These are phyloP conservation scores for Mesaphorura yosii DNA, from an alignment of 1,140 invertebrate species.

Conservation along the genomic window DNA sequence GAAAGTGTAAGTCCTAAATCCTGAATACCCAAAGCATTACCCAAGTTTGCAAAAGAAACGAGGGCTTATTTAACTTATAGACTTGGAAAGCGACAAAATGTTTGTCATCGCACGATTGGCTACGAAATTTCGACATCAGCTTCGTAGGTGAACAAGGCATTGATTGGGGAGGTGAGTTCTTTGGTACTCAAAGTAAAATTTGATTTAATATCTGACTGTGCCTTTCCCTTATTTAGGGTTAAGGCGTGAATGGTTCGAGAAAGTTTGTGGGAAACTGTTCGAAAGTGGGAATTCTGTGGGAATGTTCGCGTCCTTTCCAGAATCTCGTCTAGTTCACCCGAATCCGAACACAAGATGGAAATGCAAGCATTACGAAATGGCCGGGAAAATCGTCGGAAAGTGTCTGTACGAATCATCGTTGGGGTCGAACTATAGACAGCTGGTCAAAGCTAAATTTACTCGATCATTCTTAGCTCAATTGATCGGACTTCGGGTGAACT, in stretches of 20 bases:
- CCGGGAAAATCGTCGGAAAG: slow-evolving; percentile 49
- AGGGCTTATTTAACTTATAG: slow-evolving; percentile 32
- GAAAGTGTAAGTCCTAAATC: slow-evolving; percentile 28
- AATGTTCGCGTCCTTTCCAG: slow-evolving; percentile 72
- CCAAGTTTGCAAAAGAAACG: slow-evolving; percentile 29
- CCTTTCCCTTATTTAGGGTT: slow-evolving; percentile 41
- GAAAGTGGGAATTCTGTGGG: slow-evolving; percentile 56
- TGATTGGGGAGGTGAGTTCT: no score
- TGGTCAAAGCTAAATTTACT: slow-evolving; percentile 78
- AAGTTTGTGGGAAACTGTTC: slow-evolving; percentile 74
- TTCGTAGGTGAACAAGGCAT: slow-evolving; percentile 82
- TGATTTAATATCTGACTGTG: slow-evolving; percentile 2
- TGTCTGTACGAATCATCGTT: slow-evolving; percentile 83
- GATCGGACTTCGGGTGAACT: slow-evolving; percentile 82
- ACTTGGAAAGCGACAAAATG: slow-evolving; percentile 62
- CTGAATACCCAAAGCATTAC: no score
- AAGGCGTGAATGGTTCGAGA: slow-evolving; percentile 83
- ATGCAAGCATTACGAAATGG: slow-evolving; percentile 79
- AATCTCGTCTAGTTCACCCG: slow-evolving; percentile 78
- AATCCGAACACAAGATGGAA: slow-evolving; percentile 61
- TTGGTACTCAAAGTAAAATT: neutral
- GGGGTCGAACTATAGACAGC: slow-evolving; percentile 71
- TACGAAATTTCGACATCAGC: slow-evolving; percentile 79
- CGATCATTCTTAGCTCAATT: slow-evolving; percentile 88
- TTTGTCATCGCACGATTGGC: slow-evolving; percentile 74